These are phyloP conservation scores for Epinotia demarniana DNA, from an alignment of 2,888 invertebrate genomes.

Conservation along the genomic window DNA sequence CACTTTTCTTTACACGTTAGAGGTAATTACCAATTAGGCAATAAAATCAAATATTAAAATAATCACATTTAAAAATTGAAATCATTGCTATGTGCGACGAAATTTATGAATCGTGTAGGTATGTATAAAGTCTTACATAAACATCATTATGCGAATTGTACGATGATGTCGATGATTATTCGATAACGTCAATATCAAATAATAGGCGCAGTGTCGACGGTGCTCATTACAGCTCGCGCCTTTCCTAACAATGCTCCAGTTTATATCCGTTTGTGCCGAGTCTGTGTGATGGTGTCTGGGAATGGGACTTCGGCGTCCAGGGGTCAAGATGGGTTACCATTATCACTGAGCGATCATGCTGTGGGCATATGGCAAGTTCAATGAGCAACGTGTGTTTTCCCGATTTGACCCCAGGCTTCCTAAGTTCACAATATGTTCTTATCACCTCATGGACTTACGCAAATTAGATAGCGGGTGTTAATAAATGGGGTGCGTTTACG, in stretches of 20 bases:
- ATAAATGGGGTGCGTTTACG: slow-evolving; percentile 80
- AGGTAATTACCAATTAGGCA: slow-evolving; percentile 52
- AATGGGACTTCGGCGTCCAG: slow-evolving; percentile 57
- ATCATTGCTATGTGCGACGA: background rate
- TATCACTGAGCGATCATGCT: slow-evolving; percentile 78
- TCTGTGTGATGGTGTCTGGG: slow-evolving; percentile 55
- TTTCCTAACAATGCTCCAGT: slow-evolving; percentile 42
- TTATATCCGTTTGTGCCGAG: slow-evolving; percentile 46
- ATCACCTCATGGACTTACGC: slow-evolving; percentile 72
- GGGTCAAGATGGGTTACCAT: slow-evolving; percentile 66
- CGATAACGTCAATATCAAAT: slow-evolving; percentile 66
- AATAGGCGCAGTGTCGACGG: slow-evolving; percentile 53
- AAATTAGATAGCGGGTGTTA: slow-evolving; percentile 78
- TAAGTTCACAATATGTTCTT: slow-evolving; percentile 66
- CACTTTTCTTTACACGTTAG: slow-evolving; percentile 57
- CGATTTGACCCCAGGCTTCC: slow-evolving; percentile 72
- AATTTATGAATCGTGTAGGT: slow-evolving; percentile 54
- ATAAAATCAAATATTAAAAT: background rate
- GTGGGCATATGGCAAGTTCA: slow-evolving; percentile 69
- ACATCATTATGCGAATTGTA: slow-evolving; percentile 69
- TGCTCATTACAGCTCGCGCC: slow-evolving; percentile 52
- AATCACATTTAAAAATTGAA: background rate
- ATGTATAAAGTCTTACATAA: slow-evolving; percentile 66
- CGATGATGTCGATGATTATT: slow-evolving; percentile 59
- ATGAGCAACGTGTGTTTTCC: slow-evolving; percentile 72